Evolutionary conservation across 2,797 vertebrate species (phyloP).

Genomic region (Pseudopleuronectes americanus): DNA sequence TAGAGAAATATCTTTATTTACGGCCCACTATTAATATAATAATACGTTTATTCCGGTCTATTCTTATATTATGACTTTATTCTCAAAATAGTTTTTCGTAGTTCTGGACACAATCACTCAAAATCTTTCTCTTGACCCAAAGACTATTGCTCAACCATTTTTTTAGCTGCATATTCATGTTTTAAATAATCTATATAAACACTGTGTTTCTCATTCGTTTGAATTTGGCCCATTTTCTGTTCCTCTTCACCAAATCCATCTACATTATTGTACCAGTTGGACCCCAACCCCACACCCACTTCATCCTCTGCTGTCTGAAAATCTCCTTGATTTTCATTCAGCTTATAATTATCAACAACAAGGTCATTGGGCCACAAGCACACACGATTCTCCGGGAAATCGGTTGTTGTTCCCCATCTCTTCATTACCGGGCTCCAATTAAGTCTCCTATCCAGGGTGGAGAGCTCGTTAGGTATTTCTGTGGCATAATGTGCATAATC

Average conservation of each 20-base stretch:
- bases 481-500: constrained; percentile 53
- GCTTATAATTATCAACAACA: constrained; percentile 88
- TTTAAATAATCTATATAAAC: too few species aligned
- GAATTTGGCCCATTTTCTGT: not conserved
- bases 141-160: not conserved
- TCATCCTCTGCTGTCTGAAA: constrained; percentile 82
- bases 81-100: too few species aligned
- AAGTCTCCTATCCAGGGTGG: constrained; percentile 84
- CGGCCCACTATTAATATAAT: not conserved
- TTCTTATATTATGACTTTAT: too few species aligned
- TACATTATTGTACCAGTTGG: constrained; percentile 3
- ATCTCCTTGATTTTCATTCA: constrained; percentile 91
- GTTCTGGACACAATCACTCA: too few species aligned
- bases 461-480: constrained; percentile 85
- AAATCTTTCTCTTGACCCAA: too few species aligned
- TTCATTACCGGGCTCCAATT: constrained; percentile 81
- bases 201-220: not conserved
- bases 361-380: constrained; percentile 89
- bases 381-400: constrained; percentile 85
- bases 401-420: constrained; percentile 84
- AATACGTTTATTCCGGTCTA: too few species aligned
- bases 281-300: constrained; percentile 15
- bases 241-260: constrained; percentile 17
- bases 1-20: not conserved
- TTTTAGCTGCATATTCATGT: too few species aligned